Evolutionary conservation across 2,113 vertebrate genomes (phyloP).

Genomic region (Cyanocitta stelleri): DNA sequence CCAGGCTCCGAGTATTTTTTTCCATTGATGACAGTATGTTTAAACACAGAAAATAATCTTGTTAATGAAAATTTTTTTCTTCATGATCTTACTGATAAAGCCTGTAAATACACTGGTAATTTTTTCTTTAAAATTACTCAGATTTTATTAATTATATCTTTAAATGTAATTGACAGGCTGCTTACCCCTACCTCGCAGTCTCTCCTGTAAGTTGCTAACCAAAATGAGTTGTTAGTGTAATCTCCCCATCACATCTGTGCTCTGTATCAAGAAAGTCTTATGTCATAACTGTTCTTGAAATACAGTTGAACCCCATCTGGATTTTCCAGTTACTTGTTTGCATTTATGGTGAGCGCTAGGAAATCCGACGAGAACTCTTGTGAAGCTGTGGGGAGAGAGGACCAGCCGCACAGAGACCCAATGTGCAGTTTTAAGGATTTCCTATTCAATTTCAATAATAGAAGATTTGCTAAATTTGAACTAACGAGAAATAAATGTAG

Average conservation of each 20-base stretch:
- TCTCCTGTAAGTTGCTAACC: not conserved
- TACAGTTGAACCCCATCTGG: not conserved
- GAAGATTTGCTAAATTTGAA: not conserved
- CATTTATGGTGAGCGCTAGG: not conserved
- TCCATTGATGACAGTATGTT: not conserved
- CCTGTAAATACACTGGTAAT: not conserved
- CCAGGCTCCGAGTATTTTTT: not conserved
- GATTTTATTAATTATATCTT: not conserved
- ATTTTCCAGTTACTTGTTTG: not conserved
- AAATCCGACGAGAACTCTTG: not conserved
- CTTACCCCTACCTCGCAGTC: not conserved
- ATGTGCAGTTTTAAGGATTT: not conserved
- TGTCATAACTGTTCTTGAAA: constrained; percentile 13
- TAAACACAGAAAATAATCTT: not conserved
- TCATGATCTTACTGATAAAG: not conserved
- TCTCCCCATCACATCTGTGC: not conserved
- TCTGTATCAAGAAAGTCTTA: not conserved
- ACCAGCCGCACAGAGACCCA: not conserved
- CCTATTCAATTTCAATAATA: not conserved
- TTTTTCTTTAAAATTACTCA: not conserved
- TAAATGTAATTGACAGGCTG: not conserved
- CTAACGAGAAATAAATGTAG: not conserved
- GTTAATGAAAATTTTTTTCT: not conserved
- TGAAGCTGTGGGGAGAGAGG: not conserved
- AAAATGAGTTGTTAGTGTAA: not conserved